Evolutionary conservation across 2,113 vertebrate species (phyloP).

Genomic region (Tursiops truncatus): DNA sequence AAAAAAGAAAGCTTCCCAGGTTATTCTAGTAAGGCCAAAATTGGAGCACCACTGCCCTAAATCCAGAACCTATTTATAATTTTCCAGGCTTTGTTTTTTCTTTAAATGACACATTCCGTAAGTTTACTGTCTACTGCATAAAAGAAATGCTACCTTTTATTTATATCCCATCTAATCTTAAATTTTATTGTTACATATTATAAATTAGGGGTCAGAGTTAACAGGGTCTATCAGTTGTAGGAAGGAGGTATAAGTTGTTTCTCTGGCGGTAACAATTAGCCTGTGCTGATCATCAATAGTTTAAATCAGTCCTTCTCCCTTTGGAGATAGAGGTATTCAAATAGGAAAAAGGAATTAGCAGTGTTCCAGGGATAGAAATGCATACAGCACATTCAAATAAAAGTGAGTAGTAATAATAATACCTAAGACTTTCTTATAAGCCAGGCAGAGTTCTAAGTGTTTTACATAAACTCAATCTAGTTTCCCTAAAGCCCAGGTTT

Average conservation of each 20-base stretch:
- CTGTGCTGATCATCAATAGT: neutral
- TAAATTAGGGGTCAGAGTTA: conserved; percentile 28
- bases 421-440: neutral
- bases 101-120: neutral
- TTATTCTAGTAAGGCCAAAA: neutral
- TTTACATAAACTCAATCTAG: neutral
- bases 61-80: neutral
- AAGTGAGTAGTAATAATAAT: neutral
- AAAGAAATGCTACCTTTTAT: neutral
- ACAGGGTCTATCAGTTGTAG: neutral
- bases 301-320: neutral
- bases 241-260: neutral
- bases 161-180: neutral
- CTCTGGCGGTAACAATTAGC: neutral
- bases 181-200: conserved; percentile 20
- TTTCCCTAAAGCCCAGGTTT: conserved; percentile 34
- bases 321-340: conserved; percentile 9
- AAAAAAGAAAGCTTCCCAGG: neutral
- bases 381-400: neutral
- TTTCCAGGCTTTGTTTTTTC: conserved; percentile 9
- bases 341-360: conserved; percentile 1
- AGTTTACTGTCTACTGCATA: neutral
- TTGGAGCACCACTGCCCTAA: neutral
- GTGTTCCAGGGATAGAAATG: neutral
- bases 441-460: neutral